Conservation (phyloP, 2,888 invertebrate species). For the Caenorhabditis macrosperma region DNA sequence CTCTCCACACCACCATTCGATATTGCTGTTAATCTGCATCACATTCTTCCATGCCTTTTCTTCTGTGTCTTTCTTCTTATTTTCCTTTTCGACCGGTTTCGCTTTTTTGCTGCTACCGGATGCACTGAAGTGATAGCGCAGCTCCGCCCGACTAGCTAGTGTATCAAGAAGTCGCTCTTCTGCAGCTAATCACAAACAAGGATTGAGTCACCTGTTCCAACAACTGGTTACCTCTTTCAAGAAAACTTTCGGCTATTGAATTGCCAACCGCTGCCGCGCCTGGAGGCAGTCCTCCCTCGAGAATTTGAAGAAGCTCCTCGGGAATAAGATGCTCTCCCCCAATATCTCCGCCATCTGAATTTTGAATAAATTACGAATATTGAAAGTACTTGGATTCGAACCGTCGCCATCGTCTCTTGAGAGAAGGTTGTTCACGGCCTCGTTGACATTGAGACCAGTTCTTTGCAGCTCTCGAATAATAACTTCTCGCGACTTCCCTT, state of each 20-base stretch:
- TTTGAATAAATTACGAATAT: too few relatives aligned
- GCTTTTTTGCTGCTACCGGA: conserved; percentile 16
- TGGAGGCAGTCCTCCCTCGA: conserved; percentile 84
- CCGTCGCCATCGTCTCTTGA: conserved; percentile 99
- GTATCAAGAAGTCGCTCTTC: conserved; percentile 51
- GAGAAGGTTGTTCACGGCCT: conserved; percentile 98
- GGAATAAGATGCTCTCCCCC: conserved; percentile 92
- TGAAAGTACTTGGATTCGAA: conserved; percentile 6
- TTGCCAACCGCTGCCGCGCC: background rate
- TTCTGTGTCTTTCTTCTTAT: conserved; percentile 56
- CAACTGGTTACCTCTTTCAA: conserved; percentile 7
- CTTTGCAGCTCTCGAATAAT: conserved; percentile 95
- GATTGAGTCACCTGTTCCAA: background rate
- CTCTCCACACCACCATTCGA: conserved; percentile 61
- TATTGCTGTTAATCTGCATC: conserved; percentile 27
- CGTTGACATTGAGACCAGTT: conserved; percentile 95
- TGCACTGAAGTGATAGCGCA: conserved; percentile 28
- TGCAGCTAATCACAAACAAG: conserved; percentile 22
- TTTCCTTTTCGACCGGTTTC: conserved; percentile 53
- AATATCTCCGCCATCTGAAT: conserved; percentile 80
- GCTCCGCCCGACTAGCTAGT: conserved; percentile 17
- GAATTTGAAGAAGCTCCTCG: conserved; percentile 95
- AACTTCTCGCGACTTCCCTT: conserved; percentile 96
- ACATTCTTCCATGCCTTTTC: conserved; percentile 20
- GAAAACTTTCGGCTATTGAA: conserved; percentile 23